These are phyloP conservation scores for Dromiciops gliroides DNA, from an alignment of 2,113 vertebrate species.

Conservation along the genomic window DNA sequence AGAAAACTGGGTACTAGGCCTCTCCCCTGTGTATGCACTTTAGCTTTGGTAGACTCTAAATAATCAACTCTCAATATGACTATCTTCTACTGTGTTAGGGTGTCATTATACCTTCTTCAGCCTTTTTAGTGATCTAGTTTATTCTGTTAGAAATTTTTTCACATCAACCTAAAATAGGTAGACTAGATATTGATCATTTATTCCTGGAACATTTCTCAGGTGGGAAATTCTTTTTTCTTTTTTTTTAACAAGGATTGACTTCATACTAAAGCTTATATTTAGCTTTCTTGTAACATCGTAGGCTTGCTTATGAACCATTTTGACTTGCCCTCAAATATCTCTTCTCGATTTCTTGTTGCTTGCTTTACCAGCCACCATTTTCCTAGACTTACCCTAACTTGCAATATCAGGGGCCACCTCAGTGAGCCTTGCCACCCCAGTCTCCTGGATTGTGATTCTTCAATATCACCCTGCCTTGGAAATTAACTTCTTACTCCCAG, in stretches of 20 bases:
- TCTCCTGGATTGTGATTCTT: not conserved
- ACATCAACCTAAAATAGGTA: conserved; percentile 29
- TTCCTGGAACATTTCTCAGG: not conserved
- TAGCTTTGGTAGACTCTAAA: not conserved
- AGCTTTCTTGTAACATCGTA: not conserved
- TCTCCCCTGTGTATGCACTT: not conserved
- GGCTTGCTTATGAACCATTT: not conserved
- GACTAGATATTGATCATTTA: conserved; percentile 3
- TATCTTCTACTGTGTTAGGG: not conserved
- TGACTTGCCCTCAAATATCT: not conserved
- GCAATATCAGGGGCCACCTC: too few species aligned
- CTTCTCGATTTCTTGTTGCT: not conserved
- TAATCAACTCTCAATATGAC: not conserved
- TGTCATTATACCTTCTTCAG: conserved; percentile 5
- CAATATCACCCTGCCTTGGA: not conserved
- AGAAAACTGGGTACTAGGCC: not conserved
- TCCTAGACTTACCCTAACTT: not conserved
- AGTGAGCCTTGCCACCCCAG: not conserved
- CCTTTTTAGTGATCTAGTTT: conserved; percentile 10
- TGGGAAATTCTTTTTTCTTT: not conserved
- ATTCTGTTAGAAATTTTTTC: conserved; percentile 38
- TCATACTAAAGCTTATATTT: not conserved
- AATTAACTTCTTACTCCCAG: not conserved
- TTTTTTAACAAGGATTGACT: too few species aligned
- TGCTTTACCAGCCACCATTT: not conserved